phyloP scores from a whole-genome alignment of 2,888 invertebrate genomes.

The Folsomia manolachei region DNA sequence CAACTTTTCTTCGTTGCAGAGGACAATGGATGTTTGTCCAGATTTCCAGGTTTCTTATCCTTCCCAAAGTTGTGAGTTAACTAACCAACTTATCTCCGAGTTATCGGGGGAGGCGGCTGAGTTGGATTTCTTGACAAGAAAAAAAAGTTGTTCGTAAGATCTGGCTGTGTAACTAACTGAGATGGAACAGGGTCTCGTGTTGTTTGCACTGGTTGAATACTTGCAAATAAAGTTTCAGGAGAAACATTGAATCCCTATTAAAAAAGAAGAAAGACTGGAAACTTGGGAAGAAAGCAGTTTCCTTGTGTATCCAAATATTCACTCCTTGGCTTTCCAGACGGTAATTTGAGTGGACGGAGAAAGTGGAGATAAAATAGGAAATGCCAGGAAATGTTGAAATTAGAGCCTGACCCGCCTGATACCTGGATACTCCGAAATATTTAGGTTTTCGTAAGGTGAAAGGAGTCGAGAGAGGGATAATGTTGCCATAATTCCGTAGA shows the following conservation, averaged over 20 bases:
- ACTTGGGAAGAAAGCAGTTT: background rate
- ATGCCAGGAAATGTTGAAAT: background rate
- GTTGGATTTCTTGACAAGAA: background rate
- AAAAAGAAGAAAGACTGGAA: background rate
- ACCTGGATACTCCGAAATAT: too few relatives aligned
- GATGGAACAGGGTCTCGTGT: too few relatives aligned
- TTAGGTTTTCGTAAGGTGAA: background rate
- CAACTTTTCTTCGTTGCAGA: background rate
- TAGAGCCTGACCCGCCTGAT: background rate
- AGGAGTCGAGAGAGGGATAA: background rate
- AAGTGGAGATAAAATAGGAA: background rate
- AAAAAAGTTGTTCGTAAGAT: background rate
- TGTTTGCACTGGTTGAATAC: background rate
- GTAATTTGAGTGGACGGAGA: background rate
- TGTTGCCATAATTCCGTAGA: constrained; percentile 3
- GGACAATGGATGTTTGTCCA: background rate
- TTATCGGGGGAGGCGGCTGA: background rate
- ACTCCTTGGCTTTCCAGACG: background rate
- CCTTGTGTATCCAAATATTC: background rate
- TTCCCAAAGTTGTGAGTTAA: background rate
- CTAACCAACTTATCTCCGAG: background rate
- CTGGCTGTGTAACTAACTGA: background rate
- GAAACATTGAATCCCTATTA: background rate
- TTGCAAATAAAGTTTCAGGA: background rate
- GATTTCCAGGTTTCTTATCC: background rate